These are phyloP conservation scores for Meloidogyne floridensis DNA, from an alignment of 1,140 invertebrate genomes.

Conservation along the genomic window DNA sequence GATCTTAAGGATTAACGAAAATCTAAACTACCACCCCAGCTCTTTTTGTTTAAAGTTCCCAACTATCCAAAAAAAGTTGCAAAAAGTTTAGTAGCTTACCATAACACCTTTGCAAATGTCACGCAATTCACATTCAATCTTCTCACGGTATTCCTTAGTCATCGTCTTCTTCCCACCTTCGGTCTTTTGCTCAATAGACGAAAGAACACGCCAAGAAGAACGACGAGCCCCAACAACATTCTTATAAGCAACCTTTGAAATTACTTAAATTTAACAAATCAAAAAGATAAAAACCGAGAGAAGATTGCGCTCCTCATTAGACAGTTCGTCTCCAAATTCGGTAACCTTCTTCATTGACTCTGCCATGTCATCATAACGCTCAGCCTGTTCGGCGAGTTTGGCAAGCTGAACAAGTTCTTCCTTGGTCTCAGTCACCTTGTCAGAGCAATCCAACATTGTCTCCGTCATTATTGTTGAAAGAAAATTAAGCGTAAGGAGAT, in stretches of 20 bases:
- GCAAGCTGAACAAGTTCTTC: conserved; percentile 97
- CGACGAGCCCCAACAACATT: conserved; percentile 96
- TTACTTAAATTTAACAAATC: background rate
- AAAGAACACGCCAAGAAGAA: conserved; percentile 97
- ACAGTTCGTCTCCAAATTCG: conserved; percentile 86
- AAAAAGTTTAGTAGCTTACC: conserved; percentile 45
- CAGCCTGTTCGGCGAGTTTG: conserved; percentile 91
- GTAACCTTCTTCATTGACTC: conserved; percentile 96
- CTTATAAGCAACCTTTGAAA: conserved; percentile 81
- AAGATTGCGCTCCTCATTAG: conserved; percentile 92
- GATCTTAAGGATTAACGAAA: no score
- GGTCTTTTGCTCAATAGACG: conserved; percentile 96
- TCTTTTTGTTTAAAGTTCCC: no score
- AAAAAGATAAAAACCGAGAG: conserved; percentile 74
- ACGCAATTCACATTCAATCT: conserved; percentile 95
- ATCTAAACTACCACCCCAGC: no score
- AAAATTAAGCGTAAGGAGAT: no score
- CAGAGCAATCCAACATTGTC: no score
- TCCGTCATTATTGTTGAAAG: no score
- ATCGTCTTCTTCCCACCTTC: conserved; percentile 96
- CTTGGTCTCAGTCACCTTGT: conserved; percentile 74
- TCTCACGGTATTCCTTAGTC: conserved; percentile 96
- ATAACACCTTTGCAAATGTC: conserved; percentile 97
- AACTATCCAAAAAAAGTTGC: no score
- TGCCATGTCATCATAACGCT: conserved; percentile 72